These are phyloP conservation scores for Dicycla oo DNA, from an alignment of 2,888 invertebrate genomes.

Conservation along the genomic window DNA sequence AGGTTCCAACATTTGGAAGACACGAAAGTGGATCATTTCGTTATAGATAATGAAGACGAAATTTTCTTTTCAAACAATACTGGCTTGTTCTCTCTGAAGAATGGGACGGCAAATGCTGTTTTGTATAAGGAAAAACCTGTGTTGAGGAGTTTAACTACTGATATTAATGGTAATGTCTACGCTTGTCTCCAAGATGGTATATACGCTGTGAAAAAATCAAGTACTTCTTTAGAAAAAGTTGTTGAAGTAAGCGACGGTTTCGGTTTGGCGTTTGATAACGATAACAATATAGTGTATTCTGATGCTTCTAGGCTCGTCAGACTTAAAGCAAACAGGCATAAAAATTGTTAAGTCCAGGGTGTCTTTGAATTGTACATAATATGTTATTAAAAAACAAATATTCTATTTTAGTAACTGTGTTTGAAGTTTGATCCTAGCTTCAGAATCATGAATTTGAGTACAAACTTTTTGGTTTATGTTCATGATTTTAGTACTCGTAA, in stretches of 20 bases:
- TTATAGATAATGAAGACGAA: constrained; percentile 77
- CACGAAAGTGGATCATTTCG: constrained; percentile 80
- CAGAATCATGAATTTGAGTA: not conserved
- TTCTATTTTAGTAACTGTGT: constrained; percentile 5
- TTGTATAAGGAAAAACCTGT: constrained; percentile 64
- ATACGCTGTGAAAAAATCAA: constrained; percentile 72
- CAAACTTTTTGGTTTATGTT: not conserved
- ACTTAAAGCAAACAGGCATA: constrained; percentile 68
- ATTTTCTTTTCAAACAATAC: constrained; percentile 80
- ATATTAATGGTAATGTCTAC: constrained; percentile 75
- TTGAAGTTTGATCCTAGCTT: not conserved
- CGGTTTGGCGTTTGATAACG: constrained; percentile 81
- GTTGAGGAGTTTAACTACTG: constrained; percentile 75
- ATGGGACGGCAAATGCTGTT: constrained; percentile 75
- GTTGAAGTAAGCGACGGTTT: constrained; percentile 76
- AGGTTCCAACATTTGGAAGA: constrained; percentile 81
- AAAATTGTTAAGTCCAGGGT: constrained; percentile 62
- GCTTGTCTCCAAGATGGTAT: constrained; percentile 78
- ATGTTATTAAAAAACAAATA: constrained; percentile 22
- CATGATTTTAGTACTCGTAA: not conserved
- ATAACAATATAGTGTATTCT: constrained; percentile 81
- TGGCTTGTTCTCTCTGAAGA: constrained; percentile 78
- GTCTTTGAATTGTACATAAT: constrained; percentile 27
- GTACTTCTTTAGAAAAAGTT: constrained; percentile 68
- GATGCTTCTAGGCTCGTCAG: constrained; percentile 72